phyloP scores from a whole-genome alignment of 2,113 vertebrate genomes.

The Anarhynchus alexandrinus region DNA sequence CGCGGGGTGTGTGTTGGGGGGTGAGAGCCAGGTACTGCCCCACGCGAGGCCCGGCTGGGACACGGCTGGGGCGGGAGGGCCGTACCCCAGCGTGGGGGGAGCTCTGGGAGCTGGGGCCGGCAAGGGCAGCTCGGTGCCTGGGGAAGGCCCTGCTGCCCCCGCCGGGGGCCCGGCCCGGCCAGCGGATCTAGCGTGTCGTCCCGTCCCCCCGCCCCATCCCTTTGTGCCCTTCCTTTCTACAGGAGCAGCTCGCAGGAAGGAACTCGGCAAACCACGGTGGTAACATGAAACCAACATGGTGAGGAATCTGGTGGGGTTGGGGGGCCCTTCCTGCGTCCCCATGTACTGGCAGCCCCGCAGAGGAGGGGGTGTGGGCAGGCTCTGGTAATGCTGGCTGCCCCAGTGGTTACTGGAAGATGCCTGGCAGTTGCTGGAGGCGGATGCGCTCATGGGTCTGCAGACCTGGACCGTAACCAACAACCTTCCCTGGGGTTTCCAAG shows the following conservation, averaged over 20 bases:
- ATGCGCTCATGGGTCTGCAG: neutral
- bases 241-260: slow-evolving; percentile 4
- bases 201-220: neutral
- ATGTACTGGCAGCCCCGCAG: rapidly evolving
- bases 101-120: neutral
- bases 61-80: neutral
- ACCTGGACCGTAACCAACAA: neutral
- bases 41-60: neutral
- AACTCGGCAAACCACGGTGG: neutral
- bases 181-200: neutral
- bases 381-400: neutral
- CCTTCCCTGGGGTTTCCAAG: neutral
- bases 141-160: neutral
- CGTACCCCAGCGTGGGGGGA: neutral
- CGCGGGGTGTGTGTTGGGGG: too few relatives aligned
- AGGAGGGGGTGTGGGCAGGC: neutral
- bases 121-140: neutral
- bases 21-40: neutral
- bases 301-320: neutral
- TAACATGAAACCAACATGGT: slow-evolving; percentile 44
- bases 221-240: neutral
- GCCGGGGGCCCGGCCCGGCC: neutral
- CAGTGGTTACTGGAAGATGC: neutral
- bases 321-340: neutral
- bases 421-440: neutral